Evolutionary conservation across 2,888 invertebrate genomes (phyloP).

Genomic region (Cryptophagus acutangulus): DNA sequence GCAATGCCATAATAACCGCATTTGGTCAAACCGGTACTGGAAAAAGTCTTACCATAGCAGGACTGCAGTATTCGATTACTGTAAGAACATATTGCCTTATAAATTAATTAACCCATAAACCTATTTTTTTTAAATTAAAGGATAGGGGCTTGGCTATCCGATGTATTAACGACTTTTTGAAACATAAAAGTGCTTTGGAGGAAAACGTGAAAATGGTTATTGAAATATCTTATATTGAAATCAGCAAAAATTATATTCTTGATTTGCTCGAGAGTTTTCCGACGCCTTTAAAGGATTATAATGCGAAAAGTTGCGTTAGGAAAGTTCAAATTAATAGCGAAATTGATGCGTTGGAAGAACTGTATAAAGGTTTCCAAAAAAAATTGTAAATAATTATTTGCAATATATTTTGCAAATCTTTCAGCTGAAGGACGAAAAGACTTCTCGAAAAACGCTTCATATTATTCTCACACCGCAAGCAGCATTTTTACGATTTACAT

Average conservation of each 20-base stretch:
- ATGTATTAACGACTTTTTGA: constrained; percentile 40
- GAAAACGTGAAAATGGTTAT: constrained; percentile 39
- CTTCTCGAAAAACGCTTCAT: constrained; percentile 30
- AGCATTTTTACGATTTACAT: constrained; percentile 45
- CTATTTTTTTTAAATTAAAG: background rate
- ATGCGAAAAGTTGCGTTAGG: constrained; percentile 32
- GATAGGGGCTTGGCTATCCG: constrained; percentile 42
- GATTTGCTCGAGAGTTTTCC: constrained; percentile 40
- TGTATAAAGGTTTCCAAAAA: constrained; percentile 42
- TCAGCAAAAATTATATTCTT: constrained; percentile 31
- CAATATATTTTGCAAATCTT: constrained; percentile 14
- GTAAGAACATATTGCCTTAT: too few species aligned
- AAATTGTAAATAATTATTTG: background rate
- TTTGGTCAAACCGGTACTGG: constrained; percentile 49
- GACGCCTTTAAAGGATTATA: too few species aligned
- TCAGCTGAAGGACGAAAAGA: constrained; percentile 44
- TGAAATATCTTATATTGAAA: constrained; percentile 44
- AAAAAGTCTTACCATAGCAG: constrained; percentile 41
- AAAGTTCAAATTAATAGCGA: constrained; percentile 33
- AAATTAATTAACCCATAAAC: background rate
- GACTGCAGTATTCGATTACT: constrained; percentile 21
- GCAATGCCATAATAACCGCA: constrained; percentile 41
- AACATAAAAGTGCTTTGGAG: constrained; percentile 32
- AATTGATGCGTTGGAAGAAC: constrained; percentile 35
- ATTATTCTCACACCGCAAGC: constrained; percentile 43